Conservation (phyloP, 2,888 invertebrate genomes). For the Phaonia tiefii region DNA sequence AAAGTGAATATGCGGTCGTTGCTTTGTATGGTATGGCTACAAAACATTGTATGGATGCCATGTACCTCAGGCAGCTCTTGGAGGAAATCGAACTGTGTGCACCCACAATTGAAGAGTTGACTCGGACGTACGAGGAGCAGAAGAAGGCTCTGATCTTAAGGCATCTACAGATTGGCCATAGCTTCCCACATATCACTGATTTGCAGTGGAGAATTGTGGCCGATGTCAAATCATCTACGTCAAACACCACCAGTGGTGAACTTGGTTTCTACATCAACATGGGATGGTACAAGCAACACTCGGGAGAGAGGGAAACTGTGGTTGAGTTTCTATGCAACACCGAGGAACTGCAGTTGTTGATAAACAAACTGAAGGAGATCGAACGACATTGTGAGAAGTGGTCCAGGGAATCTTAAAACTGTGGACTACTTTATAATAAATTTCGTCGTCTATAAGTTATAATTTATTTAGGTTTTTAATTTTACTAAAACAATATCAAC, state of each 20-base stretch:
- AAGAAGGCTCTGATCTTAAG: constrained; percentile 76
- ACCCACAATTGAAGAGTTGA: constrained; percentile 74
- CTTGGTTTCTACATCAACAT: constrained; percentile 78
- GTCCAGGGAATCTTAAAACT: constrained; percentile 61
- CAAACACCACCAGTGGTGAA: constrained; percentile 75
- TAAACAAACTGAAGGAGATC: constrained; percentile 79
- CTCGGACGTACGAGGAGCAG: constrained; percentile 76
- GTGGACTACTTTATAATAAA: too few species aligned
- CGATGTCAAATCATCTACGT: constrained; percentile 78
- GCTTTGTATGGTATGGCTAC: constrained; percentile 76
- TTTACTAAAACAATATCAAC: constrained; percentile 58
- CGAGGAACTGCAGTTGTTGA: constrained; percentile 79
- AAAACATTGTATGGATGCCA: constrained; percentile 75
- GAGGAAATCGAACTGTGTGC: constrained; percentile 72
- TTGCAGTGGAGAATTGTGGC: constrained; percentile 79
- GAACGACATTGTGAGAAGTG: constrained; percentile 78
- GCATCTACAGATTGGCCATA: constrained; percentile 75
- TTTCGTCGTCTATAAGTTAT: neutral
- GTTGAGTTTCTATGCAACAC: constrained; percentile 79
- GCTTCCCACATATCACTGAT: constrained; percentile 78
- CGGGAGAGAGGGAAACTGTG: constrained; percentile 76
- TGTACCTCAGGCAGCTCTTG: constrained; percentile 74
- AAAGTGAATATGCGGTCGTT: constrained; percentile 79
- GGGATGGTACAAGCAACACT: constrained; percentile 76
- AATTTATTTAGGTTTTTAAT: constrained; percentile 46